These are phyloP conservation scores for Decapterus maruadsi DNA, from an alignment of 2,797 vertebrate species.

Conservation along the genomic window DNA sequence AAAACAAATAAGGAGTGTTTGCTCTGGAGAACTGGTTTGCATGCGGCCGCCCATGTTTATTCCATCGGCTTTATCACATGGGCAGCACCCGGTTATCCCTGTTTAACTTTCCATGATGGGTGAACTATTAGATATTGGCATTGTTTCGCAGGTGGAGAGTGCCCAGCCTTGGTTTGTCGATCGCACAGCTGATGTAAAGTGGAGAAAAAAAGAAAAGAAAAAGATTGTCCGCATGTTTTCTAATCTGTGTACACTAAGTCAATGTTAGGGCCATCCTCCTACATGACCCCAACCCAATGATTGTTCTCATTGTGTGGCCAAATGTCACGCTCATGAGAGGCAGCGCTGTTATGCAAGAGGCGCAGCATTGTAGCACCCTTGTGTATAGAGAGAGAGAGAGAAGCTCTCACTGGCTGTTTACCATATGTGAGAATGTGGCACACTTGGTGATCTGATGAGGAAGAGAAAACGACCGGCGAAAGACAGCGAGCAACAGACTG, in stretches of 20 bases:
- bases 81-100: constrained; percentile 24
- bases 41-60: constrained; percentile 42
- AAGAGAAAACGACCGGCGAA: background rate
- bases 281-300: constrained; percentile 30
- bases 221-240: background rate
- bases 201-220: too few relatives aligned
- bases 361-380: constrained; percentile 19
- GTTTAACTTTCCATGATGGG: constrained; percentile 56
- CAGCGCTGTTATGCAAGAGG: constrained; percentile 48
- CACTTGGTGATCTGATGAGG: background rate
- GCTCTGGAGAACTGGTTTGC: constrained; percentile 43
- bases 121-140: background rate
- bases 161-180: background rate
- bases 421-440: constrained; percentile 17
- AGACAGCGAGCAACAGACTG: background rate
- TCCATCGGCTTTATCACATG: constrained; percentile 54
- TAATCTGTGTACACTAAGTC: constrained; percentile 27
- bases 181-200: background rate
- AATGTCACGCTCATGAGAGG: constrained; percentile 55
- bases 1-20: constrained; percentile 71
- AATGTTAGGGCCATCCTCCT: constrained; percentile 40
- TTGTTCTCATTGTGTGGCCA: constrained; percentile 59
- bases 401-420: constrained; percentile 17
- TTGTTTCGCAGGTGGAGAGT: background rate
- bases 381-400: constrained; percentile 18